Evolutionary conservation across 1,140 invertebrate genomes (phyloP).

Genomic region (Drosophila varians): DNA sequence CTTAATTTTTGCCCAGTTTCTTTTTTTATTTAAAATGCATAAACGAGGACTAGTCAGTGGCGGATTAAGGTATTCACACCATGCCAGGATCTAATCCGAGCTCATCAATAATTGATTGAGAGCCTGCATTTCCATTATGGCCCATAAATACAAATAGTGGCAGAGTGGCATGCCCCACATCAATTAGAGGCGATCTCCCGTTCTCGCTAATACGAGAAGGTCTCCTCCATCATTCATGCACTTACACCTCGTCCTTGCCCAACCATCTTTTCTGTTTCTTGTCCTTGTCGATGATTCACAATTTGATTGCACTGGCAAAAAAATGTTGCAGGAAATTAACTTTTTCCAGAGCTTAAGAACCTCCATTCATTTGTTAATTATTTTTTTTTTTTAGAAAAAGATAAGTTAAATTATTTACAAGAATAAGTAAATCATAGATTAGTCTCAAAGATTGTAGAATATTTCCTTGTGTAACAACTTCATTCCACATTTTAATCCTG

Average conservation of each 20-base stretch:
- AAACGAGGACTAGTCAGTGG: conserved; percentile 12
- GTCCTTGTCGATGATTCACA: conserved; percentile 13
- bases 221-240: conserved; percentile 43
- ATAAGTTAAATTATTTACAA: too few species aligned
- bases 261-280: not conserved
- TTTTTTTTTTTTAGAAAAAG: too few species aligned
- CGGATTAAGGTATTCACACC: conserved; percentile 43
- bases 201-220: conserved; percentile 39
- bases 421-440: too few species aligned
- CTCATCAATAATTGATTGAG: conserved; percentile 52
- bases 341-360: too few species aligned
- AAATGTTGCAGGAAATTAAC: too few species aligned
- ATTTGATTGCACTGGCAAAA: not conserved
- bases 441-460: not conserved
- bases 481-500: conserved; percentile 38
- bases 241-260: conserved; percentile 13
- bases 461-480: conserved; percentile 36
- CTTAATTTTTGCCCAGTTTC: conserved; percentile 3
- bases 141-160: conserved; percentile 19
- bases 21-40: conserved; percentile 37
- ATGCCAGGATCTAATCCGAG: conserved; percentile 29
- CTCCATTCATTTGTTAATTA: not conserved
- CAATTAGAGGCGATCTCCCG: conserved; percentile 39
- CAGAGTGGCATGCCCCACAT: conserved; percentile 23
- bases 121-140: conserved; percentile 40